Conservation (phyloP, 2,113 vertebrate species). For the Falco punctatus region DNA sequence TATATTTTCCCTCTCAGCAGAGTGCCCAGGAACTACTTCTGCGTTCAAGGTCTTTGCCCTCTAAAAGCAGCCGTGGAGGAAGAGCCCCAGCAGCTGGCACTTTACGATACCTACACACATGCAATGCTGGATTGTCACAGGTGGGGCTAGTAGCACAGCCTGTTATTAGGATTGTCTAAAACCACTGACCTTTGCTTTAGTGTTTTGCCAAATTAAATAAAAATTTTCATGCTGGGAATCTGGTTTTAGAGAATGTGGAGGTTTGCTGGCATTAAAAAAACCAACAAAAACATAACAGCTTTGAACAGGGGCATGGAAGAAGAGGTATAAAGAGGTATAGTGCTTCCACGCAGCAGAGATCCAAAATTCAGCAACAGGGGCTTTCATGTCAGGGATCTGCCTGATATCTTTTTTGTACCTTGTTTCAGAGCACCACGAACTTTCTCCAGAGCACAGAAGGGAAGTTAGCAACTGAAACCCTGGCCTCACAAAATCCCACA, state of each 20-base stretch:
- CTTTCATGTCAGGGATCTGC: not conserved
- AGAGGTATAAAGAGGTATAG: not conserved
- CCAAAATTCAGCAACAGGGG: not conserved
- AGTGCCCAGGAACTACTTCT: not conserved
- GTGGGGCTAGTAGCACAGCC: not conserved
- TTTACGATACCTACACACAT: accelerated
- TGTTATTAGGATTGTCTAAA: not conserved
- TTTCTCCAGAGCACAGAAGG: not conserved
- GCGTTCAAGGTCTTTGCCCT: not conserved
- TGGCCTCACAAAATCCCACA: not conserved
- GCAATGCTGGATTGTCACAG: not conserved
- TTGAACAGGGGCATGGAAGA: not conserved
- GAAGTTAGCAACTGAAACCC: not conserved
- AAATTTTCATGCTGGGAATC: not conserved
- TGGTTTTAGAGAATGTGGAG: not conserved
- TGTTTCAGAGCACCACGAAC: not conserved
- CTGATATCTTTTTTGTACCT: not conserved
- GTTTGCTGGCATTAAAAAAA: not conserved
- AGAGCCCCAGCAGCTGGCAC: not conserved
- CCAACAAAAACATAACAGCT: not conserved
- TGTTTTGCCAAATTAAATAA: not conserved
- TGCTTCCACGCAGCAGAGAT: not conserved
- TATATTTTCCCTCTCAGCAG: not conserved
- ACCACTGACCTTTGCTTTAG: not conserved
- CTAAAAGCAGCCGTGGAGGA: not conserved